Evolutionary conservation across 2,888 invertebrate species (phyloP), one percentile per base, ranked within the genome.

Genomic region (Hecatera dysodea): DNA sequence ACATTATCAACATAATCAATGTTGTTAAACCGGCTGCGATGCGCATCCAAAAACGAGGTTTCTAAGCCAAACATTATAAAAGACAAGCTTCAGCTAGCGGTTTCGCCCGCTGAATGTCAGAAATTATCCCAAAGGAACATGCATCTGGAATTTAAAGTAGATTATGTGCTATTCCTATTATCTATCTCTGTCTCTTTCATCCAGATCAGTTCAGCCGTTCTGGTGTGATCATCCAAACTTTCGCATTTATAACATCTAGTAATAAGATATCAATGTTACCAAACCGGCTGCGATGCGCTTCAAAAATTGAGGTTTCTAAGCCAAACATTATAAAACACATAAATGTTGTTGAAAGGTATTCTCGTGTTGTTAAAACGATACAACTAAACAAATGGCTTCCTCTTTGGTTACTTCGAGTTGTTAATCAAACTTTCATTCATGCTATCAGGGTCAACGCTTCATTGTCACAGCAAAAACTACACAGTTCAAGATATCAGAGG

Each of bases 21-120:
- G 78, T 81, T 78, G 87, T 85, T 89, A 89, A 93, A 93, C 92
- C 89, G 89, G 92, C 88, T 85, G 64, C 72, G 83, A 83, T 83
- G 86, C 83, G 79, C 85, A 80, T 76, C 79, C 80, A 72, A 81
- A 86, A 90, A 90, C 84, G 89, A 91, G 90, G 90, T 91, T 89
- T 90, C 87, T 91, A 80, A 82, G 65, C 68, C 72, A 82, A 82
- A 74, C 63, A 75, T 72, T 72, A 78, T 78, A 75, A 73, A 73
- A 70, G 15, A 39, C 5, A 15, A 39, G 5, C 5, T 39, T 39
- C 39, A 5, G 6, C 39, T 7, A 12, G 15, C 5, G 15, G 39
- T 15, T 15, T 5, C 39, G 39, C 4, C 15, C 39, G 39, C 15
- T 39, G 15, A 15, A 39, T 39, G 39, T 15, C 39, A 15, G 12